Percentiles rank a stretch among this genome's conserved stretches.
These are phyloP conservation scores for Drosophila ezoana DNA, from an alignment of 2,888 invertebrate species.

Conservation along the genomic window DNA sequence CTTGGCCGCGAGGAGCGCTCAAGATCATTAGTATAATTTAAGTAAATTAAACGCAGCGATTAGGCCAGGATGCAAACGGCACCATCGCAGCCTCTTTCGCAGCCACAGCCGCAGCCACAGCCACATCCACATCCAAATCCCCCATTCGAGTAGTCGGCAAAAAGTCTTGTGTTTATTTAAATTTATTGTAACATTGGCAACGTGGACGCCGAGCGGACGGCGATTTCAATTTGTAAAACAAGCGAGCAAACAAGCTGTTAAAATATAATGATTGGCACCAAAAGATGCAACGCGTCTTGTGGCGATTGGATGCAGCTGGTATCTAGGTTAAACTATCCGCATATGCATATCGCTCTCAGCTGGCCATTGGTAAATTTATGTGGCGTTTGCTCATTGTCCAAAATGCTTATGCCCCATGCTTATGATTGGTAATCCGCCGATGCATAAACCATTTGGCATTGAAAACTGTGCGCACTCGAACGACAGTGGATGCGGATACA, in stretches of 20 bases:
- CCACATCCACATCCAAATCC: conserved; percentile 25
- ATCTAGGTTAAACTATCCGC: conserved; percentile 71
- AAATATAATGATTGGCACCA: conserved; percentile 80
- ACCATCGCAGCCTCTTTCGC: conserved; percentile 41
- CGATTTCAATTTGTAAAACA: conserved; percentile 81
- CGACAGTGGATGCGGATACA: conserved; percentile 54
- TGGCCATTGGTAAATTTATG: conserved; percentile 65
- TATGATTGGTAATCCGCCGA: conserved; percentile 67
- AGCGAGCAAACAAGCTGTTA: conserved; percentile 80
- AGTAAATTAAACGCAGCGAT: conserved; percentile 83
- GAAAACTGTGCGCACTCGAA: conserved; percentile 61
- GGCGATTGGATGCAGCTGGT: conserved; percentile 9
- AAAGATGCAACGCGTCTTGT: conserved; percentile 39
- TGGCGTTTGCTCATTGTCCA: conserved; percentile 75
- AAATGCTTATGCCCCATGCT: conserved; percentile 55
- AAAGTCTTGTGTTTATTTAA: conserved; percentile 78
- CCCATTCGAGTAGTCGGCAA: conserved; percentile 50
- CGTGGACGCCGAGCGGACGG: conserved; percentile 45
- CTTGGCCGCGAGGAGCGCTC: conserved; percentile 61
- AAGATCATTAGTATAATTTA: conserved; percentile 83
- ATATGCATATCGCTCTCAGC: conserved; percentile 68
- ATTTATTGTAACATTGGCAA: conserved; percentile 77
- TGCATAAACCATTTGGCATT: conserved; percentile 79
- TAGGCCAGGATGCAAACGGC: conserved; percentile 77
- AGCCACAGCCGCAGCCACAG: conserved; percentile 14